Evolutionary conservation across 2,888 invertebrate species (phyloP).

Genomic region (Ornithoptera alexandrae): DNA sequence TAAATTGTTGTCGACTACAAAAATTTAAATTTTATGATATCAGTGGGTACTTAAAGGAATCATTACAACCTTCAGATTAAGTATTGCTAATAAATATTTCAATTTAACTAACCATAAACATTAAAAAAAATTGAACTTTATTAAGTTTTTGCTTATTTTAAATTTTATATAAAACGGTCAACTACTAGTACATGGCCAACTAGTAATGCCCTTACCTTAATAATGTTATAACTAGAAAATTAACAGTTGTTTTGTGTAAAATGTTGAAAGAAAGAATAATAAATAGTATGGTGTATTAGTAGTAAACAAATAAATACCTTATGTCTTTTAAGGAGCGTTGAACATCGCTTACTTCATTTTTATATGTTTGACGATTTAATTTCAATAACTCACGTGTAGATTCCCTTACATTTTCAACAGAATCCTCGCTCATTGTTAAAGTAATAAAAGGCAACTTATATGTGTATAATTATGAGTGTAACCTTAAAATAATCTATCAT

Average conservation of each 20-base stretch:
- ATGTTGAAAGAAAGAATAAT: neutral
- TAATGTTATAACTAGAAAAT: neutral
- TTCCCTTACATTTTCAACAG: slow-evolving; percentile 48
- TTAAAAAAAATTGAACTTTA: too few relatives aligned
- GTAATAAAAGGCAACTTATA: neutral
- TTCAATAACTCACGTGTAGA: slow-evolving; percentile 49
- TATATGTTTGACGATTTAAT: slow-evolving; percentile 50
- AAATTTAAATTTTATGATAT: too few relatives aligned
- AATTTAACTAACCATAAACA: too few relatives aligned
- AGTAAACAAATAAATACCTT: slow-evolving; percentile 34
- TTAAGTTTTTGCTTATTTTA: too few relatives aligned
- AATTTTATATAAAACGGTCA: too few relatives aligned
- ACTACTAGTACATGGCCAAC: too few relatives aligned
- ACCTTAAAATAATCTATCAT: neutral
- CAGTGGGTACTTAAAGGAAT: too few relatives aligned
- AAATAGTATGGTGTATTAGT: neutral
- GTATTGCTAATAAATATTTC: too few relatives aligned
- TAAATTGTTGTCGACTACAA: too few relatives aligned
- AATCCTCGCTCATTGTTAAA: slow-evolving; percentile 41
- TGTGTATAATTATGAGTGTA: neutral
- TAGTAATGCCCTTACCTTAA: too few relatives aligned
- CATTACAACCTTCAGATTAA: too few relatives aligned
- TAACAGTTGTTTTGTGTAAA: neutral
- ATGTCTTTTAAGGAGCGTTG: slow-evolving; percentile 45
- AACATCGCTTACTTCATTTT: slow-evolving; percentile 53